Conservation (phyloP, 2,113 vertebrate species). For the Apodemus speciosus region DNA sequence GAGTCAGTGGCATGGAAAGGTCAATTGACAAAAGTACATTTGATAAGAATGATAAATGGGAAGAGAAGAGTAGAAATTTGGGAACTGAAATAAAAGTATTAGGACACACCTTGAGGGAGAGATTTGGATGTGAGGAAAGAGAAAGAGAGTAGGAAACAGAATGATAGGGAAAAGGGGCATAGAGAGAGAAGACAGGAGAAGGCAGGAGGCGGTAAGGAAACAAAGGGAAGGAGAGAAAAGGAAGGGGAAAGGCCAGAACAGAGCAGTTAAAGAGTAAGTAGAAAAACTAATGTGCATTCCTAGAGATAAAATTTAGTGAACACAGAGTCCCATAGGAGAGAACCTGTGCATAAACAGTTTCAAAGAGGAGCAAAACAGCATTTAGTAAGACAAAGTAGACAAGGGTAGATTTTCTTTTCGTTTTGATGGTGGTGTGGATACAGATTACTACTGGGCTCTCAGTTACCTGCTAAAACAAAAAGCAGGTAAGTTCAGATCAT, state of each 20-base stretch:
- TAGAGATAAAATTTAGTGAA: not conserved
- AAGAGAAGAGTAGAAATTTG: slow-evolving; percentile 3
- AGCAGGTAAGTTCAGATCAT: not conserved
- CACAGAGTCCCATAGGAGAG: not conserved
- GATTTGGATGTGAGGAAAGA: not conserved
- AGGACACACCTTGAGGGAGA: not conserved
- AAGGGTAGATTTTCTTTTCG: not conserved
- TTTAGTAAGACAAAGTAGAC: not conserved
- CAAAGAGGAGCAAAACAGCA: not conserved
- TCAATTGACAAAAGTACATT: not conserved
- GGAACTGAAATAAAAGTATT: not conserved
- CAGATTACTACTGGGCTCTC: not conserved
- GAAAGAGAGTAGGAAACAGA: not conserved
- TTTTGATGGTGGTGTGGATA: not conserved
- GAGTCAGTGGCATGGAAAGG: not conserved
- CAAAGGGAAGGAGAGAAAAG: not conserved
- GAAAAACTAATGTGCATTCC: not conserved
- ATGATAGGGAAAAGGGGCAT: not conserved
- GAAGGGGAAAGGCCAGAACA: not conserved
- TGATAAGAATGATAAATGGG: not conserved
- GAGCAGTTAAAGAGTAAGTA: not conserved
- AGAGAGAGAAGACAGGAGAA: not conserved
- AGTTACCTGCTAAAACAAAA: not conserved
- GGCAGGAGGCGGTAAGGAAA: not conserved
- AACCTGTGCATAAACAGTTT: slow-evolving; percentile 9